These are phyloP conservation scores for Hydriomena furcata DNA, from an alignment of 2,888 invertebrate genomes.

Conservation along the genomic window DNA sequence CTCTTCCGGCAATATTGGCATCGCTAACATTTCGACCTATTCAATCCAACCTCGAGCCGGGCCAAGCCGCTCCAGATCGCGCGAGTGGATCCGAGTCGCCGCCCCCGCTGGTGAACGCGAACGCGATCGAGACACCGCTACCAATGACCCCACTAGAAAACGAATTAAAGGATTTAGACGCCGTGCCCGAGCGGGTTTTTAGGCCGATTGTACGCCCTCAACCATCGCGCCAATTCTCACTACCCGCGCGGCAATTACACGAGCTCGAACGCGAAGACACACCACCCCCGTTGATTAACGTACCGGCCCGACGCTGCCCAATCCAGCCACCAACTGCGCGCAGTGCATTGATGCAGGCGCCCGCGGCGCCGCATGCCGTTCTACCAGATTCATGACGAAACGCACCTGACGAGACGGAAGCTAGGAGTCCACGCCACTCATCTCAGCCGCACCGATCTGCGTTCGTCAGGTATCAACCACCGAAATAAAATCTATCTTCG, in stretches of 20 bases:
- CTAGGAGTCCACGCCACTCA: not conserved
- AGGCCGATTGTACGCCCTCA: not conserved
- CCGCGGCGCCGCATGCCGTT: not conserved
- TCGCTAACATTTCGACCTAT: not conserved
- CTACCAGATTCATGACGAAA: not conserved
- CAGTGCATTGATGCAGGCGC: not conserved
- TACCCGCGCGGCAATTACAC: not conserved
- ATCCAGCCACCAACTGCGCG: not conserved
- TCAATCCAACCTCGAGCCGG: slow-evolving; percentile 1
- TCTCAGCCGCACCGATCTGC: slow-evolving; percentile 9
- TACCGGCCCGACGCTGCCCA: not conserved
- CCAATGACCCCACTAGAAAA: no score
- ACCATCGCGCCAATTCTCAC: slow-evolving; percentile 1
- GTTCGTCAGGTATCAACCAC: slow-evolving; percentile 2
- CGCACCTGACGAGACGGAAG: not conserved
- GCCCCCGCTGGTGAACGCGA: not conserved
- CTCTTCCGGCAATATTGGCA: not conserved
- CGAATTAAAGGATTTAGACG: no score
- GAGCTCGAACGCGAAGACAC: not conserved
- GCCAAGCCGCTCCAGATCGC: not conserved
- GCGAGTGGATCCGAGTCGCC: no score
- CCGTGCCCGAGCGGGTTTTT: not conserved
- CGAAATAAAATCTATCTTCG: not conserved
- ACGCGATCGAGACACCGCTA: no score
- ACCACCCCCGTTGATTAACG: not conserved